Base-by-base conservation (phyloP, 2,797 vertebrate species). In the Xenops minutus region DNA sequence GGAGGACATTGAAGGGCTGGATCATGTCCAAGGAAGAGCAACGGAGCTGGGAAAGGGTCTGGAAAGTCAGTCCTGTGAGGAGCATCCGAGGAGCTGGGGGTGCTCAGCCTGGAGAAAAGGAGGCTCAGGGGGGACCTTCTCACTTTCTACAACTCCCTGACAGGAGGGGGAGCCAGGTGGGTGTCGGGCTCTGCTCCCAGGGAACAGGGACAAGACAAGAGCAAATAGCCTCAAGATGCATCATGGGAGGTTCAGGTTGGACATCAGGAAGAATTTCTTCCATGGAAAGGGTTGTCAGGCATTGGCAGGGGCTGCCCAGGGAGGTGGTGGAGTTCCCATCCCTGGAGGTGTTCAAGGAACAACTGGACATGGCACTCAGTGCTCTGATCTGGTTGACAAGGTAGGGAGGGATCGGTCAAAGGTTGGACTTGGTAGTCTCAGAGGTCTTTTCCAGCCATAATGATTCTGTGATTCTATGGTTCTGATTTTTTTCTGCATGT, bases 401-500 rank as follows among this genome's bases (percentile, higher is more conserved):
- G 9, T 56, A 23, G 14, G 14, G 3, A 23, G 14, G 14, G 3
- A 22, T 67, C 0, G 3, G 49, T 8, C 63, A 76, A n/a, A 63
- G 56, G 16, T 56, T 0, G 37, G 56, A 30, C 17, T 69, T 0
- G 0, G 11, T 69, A 36, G 16, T 5, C 16, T 43, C 7, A 44
- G 24, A 39, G 43, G 9, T 7, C 17, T 77, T 63, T 32, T 64
- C 21, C 51, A 32, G 3, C 14, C 20, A 24, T 24, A n/a, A 4
- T 11, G 27, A 23, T 79, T 63, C n/a, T 22, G 20, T 48, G 69
- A 46, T 46, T 34, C 32, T 22, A 11, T 62, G 29, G 14, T 22
- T 46, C 44, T 36, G 55, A 55, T 89, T 68, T 32, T 51, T n/a
- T 72, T 74, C 46, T 92, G 54, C 0, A 1, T 29, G 44, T 54